Percentiles rank a stretch among this genome's conserved stretches.
Conservation (phyloP, 2,888 invertebrate genomes). For the Heteromurus nitidus region DNA sequence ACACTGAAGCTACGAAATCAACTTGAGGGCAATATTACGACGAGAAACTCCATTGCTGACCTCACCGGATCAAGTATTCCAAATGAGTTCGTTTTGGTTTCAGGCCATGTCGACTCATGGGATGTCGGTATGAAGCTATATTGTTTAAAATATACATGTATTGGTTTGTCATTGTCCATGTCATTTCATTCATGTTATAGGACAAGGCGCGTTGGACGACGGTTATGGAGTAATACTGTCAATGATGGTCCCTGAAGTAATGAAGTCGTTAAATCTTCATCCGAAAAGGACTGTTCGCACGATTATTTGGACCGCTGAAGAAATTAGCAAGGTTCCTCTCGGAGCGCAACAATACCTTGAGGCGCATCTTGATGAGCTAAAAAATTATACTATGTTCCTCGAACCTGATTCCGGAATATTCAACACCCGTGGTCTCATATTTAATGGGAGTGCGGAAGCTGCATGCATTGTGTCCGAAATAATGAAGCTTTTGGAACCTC, state of each 20-base stretch:
- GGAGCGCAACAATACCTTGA: slow-evolving; percentile 52
- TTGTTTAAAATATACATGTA: too few species aligned
- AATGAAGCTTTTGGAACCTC: slow-evolving; percentile 73
- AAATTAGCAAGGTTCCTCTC: slow-evolving; percentile 74
- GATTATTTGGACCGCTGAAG: slow-evolving; percentile 89
- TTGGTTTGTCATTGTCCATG: too few species aligned
- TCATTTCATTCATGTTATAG: too few species aligned
- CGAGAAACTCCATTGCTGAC: slow-evolving; percentile 81
- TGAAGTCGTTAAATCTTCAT: slow-evolving; percentile 80
- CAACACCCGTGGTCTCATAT: slow-evolving; percentile 32
- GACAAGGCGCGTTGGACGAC: slow-evolving; percentile 89
- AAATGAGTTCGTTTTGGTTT: slow-evolving; percentile 82
- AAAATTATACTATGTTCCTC: slow-evolving; percentile 37
- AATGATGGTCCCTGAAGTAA: slow-evolving; percentile 83
- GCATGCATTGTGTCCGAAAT: slow-evolving; percentile 46
- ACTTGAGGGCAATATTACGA: slow-evolving; percentile 84
- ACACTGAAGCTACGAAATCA: slow-evolving; percentile 79
- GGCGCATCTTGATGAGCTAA: slow-evolving; percentile 43
- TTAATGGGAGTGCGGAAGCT: slow-evolving; percentile 51
- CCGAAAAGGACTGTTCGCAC: slow-evolving; percentile 84
- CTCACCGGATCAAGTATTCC: slow-evolving; percentile 79
- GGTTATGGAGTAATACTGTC: slow-evolving; percentile 88
- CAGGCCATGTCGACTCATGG: slow-evolving; percentile 84
- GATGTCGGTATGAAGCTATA: too few species aligned
- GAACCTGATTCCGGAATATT: slow-evolving; percentile 58